These are phyloP conservation scores for Phenganax marumi DNA, from an alignment of 92 coral and sea anemone species.

Conservation along the genomic window DNA sequence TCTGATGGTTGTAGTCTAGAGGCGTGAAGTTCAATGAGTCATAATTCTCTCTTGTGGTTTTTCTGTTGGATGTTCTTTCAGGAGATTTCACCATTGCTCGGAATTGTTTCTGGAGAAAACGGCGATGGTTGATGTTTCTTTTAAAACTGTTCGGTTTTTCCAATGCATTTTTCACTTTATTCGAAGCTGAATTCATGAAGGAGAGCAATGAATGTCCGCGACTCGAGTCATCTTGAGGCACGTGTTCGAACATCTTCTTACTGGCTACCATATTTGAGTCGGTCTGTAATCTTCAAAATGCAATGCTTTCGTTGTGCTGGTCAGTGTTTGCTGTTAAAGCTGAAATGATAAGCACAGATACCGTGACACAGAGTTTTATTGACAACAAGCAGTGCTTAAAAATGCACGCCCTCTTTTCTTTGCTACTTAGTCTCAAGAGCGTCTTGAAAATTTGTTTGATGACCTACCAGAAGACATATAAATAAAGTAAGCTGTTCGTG, in stretches of 20 bases:
- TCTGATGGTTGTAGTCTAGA: background rate
- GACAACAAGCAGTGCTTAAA: background rate
- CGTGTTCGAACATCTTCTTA: slow-evolving; percentile 18
- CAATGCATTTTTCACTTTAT: slow-evolving; percentile 87
- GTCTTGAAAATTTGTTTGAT: background rate
- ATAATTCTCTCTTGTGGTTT: background rate
- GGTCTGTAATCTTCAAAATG: background rate
- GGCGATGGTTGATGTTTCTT: slow-evolving; percentile 91
- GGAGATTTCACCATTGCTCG: slow-evolving; percentile 33
- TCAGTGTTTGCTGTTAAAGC: background rate
- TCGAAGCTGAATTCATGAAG: slow-evolving; percentile 95
- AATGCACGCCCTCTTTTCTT: background rate
- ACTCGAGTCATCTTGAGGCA: background rate
- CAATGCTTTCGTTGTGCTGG: background rate
- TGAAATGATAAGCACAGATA: background rate
- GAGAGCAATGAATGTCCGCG: slow-evolving; percentile 78
- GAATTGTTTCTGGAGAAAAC: slow-evolving; percentile 89
- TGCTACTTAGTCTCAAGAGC: background rate
- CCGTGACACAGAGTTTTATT: background rate
- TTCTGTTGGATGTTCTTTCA: background rate
- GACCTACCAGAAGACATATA: background rate
- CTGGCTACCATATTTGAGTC: slow-evolving; percentile 24
- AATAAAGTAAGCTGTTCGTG: background rate
- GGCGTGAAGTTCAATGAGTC: background rate
- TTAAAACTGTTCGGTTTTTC: slow-evolving; percentile 98